phyloP scores from a whole-genome alignment of 2,797 vertebrate genomes.

The Loriculus beryllinus region DNA sequence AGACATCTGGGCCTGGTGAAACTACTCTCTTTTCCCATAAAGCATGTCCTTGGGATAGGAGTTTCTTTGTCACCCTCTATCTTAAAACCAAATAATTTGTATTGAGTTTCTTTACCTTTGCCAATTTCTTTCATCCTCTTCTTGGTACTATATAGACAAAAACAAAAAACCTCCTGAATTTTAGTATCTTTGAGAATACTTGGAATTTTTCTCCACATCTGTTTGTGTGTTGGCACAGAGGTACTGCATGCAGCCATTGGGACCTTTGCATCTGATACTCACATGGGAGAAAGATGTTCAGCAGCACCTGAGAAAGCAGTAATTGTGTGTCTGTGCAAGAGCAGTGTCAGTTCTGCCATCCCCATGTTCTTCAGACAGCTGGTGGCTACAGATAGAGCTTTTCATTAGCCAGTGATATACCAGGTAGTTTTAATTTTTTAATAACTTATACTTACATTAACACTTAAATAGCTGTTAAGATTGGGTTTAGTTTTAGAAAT shows the following conservation, averaged over 20 bases:
- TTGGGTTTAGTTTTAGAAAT: not conserved
- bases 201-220: not conserved
- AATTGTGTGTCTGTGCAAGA: not conserved
- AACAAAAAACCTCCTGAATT: not conserved
- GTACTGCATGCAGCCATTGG: accelerated
- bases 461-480: not conserved
- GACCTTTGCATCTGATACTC: not conserved
- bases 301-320: not conserved
- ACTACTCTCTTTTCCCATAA: not conserved
- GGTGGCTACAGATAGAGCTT: not conserved
- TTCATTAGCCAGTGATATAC: not conserved
- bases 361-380: not conserved
- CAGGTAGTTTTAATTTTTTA: not conserved
- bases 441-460: not conserved
- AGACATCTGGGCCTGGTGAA: not conserved
- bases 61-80: not conserved
- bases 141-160: not conserved
- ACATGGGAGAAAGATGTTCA: not conserved
- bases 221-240: not conserved
- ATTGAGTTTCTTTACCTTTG: not conserved
- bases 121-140: not conserved
- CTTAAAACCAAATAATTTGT: not conserved
- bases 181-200: not conserved
- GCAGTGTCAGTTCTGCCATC: not conserved
- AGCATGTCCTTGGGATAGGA: not conserved